Percentiles rank a stretch among this genome's conserved stretches.
Conservation (phyloP, 1,140 invertebrate genomes). For the Solenopsis fugax region DNA sequence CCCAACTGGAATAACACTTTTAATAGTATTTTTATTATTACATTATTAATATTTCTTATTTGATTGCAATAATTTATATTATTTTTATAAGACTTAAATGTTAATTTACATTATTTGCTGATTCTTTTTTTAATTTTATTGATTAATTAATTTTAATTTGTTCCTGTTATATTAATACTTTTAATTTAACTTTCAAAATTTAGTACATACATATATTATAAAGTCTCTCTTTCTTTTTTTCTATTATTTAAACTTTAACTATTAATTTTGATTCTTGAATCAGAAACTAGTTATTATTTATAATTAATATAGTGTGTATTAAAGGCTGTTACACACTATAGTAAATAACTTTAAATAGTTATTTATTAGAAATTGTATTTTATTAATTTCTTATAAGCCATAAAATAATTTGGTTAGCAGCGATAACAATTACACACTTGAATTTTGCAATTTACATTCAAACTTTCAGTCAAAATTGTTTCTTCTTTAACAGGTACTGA, state of each 20-base stretch:
- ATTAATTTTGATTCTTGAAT: too few relatives aligned
- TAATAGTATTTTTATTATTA: slow-evolving; percentile 40
- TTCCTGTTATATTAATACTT: neutral
- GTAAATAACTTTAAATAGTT: too few relatives aligned
- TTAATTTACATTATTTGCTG: neutral
- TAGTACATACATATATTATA: neutral
- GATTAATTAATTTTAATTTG: neutral
- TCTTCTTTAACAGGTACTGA: slow-evolving; percentile 6
- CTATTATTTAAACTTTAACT: neutral
- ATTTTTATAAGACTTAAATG: neutral
- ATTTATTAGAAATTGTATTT: too few relatives aligned
- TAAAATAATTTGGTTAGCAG: neutral
- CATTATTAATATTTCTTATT: neutral
- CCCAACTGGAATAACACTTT: slow-evolving; percentile 17
- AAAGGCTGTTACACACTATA: too few relatives aligned
- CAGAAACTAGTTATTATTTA: too few relatives aligned
- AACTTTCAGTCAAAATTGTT: neutral
- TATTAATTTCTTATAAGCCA: too few relatives aligned
- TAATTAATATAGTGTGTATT: too few relatives aligned
- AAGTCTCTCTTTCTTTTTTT: too few relatives aligned
- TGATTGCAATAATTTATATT: neutral
- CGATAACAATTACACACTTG: neutral
- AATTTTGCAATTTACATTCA: neutral
- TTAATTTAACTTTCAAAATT: slow-evolving; percentile 16
- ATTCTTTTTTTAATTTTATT: neutral